Conservation (phyloP, 2,888 invertebrate species). For the Aelia acuminata region DNA sequence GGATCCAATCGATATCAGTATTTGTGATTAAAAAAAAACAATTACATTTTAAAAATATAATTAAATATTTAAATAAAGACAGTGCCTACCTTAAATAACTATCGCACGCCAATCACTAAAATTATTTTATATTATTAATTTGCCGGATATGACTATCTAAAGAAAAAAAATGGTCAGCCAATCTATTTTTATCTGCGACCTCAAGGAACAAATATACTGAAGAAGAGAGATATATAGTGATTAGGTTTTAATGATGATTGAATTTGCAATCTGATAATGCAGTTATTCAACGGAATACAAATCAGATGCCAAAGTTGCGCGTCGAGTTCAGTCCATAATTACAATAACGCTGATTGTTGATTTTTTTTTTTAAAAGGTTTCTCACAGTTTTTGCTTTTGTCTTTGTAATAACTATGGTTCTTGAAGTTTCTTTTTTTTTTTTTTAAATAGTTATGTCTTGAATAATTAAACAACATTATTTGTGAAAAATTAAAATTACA, state of each 20-base stretch:
- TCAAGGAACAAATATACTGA: neutral
- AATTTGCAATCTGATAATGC: neutral
- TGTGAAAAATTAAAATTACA: no score
- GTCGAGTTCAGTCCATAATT: neutral
- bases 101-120: neutral
- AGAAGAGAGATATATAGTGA: neutral
- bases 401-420: no score
- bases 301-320: neutral
- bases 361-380: no score
- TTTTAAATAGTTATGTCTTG: no score
- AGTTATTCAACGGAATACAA: slow-evolving; percentile 20
- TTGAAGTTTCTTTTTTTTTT: no score
- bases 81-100: no score
- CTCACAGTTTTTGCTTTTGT: no score
- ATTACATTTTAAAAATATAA: no score
- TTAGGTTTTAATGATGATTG: slow-evolving; percentile 26
- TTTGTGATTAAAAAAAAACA: no score
- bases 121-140: neutral
- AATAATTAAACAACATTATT: no score
- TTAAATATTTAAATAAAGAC: neutral
- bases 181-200: neutral
- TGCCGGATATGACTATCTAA: neutral
- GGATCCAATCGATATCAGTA: no score
- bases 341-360: neutral
- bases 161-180: neutral